A percentile compares a stretch with the other conserved stretches of the same genome.
These are phyloP conservation scores for Bombus fervidus DNA, from an alignment of 1,140 invertebrate genomes.

Conservation along the genomic window DNA sequence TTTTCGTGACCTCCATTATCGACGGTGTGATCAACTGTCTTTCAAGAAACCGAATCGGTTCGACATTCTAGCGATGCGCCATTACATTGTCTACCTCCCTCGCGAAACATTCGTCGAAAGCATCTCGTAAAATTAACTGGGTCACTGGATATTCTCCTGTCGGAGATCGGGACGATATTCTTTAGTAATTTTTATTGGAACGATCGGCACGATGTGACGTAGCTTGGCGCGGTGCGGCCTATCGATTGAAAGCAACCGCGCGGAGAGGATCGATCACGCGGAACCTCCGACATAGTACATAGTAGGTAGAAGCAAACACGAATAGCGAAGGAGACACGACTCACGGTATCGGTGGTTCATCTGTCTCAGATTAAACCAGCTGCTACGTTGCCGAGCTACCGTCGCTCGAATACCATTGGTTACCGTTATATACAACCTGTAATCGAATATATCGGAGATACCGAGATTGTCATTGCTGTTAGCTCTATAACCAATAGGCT, in stretches of 20 bases:
- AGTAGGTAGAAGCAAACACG: not conserved
- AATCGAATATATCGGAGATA: not conserved
- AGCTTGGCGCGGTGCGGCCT: too few species aligned
- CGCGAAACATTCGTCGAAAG: not conserved
- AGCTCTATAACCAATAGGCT: not conserved
- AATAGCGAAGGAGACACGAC: too few species aligned
- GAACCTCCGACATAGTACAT: not conserved
- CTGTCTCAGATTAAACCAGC: conserved; percentile 4
- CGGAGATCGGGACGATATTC: not conserved
- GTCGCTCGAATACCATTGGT: not conserved
- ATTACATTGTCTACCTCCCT: not conserved
- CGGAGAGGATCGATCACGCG: not conserved
- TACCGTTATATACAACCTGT: not conserved
- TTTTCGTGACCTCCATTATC: not conserved
- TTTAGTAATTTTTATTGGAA: not conserved
- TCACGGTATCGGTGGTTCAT: not conserved
- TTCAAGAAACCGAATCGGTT: too few species aligned
- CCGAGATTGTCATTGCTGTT: not conserved
- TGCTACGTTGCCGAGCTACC: not conserved
- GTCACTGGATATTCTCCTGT: not conserved
- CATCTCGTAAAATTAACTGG: too few species aligned
- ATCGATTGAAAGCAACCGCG: too few species aligned
- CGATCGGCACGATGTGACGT: not conserved
- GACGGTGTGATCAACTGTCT: not conserved
- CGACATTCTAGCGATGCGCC: not conserved